Evolutionary conservation across 2,888 invertebrate genomes (phyloP), one percentile per base, ranked within the genome.

Genomic region (Diaprepes abbreviatus): DNA sequence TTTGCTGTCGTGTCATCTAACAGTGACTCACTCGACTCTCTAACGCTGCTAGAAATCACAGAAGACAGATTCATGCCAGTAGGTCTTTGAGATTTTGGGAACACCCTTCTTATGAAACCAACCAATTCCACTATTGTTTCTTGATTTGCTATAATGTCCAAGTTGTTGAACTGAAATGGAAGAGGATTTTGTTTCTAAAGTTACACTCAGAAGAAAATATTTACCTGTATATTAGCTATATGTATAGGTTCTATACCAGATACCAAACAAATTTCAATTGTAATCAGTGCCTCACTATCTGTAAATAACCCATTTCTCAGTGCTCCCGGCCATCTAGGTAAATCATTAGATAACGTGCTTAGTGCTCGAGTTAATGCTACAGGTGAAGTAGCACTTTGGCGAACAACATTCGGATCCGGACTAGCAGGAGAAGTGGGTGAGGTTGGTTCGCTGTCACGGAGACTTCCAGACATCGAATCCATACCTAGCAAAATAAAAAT

Each of bases 41-140:
- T 74, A 69, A 64, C 70, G 67, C 75, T 81, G 77, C 73, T 83
- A 45, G 67, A 84, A 79, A 71, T 81, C 76, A 73, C 79, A 3
- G 76, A 74, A 6, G 76, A 66, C 12, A 79, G 71, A 57, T 76
- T 79, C 28, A 74, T 68, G 14, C 59, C 75, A 6, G 73, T 69
- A 6, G 76, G 76, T 74, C 80, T 80, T 73, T 81, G 81, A 59
- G 78, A 78, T 76, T 78, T 85, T 28, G 88, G 89, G 70, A 90
- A 87, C 2, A 94, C 90, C 55, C 95, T 88, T 77, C 92, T 92
- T 2, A 90, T 88, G 81, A 97, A 97, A n/a, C 94, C 94, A 74
- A 96, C 89, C 67, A 98, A 84, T 83, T 98, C 97, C 7, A 97
- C 94, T 73, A 97, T 93, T 0, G 97, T 97, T 83, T 96, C 96